Evolutionary conservation across 2,888 invertebrate species (phyloP), one percentile per base, ranked within the genome.

Genomic region (Lasiommata megera): DNA sequence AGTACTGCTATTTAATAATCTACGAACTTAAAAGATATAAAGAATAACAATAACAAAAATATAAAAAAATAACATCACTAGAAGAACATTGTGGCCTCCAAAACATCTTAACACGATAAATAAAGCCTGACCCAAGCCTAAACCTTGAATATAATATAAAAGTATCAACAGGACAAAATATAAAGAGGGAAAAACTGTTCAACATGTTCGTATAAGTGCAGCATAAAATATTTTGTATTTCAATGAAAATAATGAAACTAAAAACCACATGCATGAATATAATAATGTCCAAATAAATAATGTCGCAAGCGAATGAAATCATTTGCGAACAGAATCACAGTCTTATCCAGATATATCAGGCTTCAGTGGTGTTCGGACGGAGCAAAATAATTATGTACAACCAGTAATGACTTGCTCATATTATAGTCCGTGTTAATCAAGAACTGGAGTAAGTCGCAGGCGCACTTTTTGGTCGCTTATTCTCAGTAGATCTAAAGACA

Each of bases 181-280:
- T 31, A 14, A 8, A 8, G 6, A 43, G n/a, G 9, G 16, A 11
- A 31, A 46, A 43, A 46, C 11, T 50, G 16, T 44, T 54, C 31
- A 17, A 31, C 17, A 31, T 23, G 23, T 31, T 18, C 14, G 14
- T 11, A 47, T 28, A 40, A 37, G 41, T 37, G 51, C 36, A 56
- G 44, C 8, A 7, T 34, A 54, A 28, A 16, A n/a, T 31, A 31
- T 36, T 34, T 52, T 58, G 51, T 54, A 51, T 54, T 61, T 58
- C 51, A 44, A 47, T 41, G 54, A 54, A 41, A 51, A 31, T 34
- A 61, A 54, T 52, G 44, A 57, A 59, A 57, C 48, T 57, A 38
- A 56, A 60, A 61, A 58, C 48, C 40, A 46, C 61, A 63, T 56
- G 63, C 61, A 56, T 51, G 51, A 55, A 55, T 55, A 12, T 17